phyloP scores from a whole-genome alignment of 30 jellyfish, hydroid and myxozoan genomes.

The Haliclystus octoradiatus region DNA sequence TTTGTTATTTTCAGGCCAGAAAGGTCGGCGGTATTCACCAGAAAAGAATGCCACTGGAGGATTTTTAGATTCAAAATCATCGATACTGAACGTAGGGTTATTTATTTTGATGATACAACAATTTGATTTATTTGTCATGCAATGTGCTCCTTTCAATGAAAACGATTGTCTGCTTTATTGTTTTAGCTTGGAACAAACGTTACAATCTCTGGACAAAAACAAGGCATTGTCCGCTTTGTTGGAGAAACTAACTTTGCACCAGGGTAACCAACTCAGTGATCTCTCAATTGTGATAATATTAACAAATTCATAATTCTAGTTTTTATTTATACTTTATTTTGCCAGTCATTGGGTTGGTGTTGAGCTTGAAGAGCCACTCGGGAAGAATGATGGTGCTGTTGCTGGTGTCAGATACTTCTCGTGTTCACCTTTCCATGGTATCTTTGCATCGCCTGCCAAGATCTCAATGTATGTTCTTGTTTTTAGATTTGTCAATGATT shows the following conservation, averaged over 20 bases:
- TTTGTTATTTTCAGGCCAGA: too few relatives aligned
- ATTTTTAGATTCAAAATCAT: too few relatives aligned
- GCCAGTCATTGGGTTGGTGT: slow-evolving; percentile 69
- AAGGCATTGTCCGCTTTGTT: slow-evolving; percentile 47
- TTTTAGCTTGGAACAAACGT: slow-evolving; percentile 52
- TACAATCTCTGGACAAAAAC: slow-evolving; percentile 63
- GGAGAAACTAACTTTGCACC: slow-evolving; percentile 68
- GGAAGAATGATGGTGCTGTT: slow-evolving; percentile 72
- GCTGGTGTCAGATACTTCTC: slow-evolving; percentile 59
- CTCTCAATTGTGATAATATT: not conserved
- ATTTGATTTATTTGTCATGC: too few relatives aligned
- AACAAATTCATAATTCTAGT: not conserved
- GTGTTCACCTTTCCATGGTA: slow-evolving; percentile 59
- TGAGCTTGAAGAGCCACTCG: slow-evolving; percentile 54
- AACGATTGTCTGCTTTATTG: too few relatives aligned
- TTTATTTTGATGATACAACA: slow-evolving; percentile 6
- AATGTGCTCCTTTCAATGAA: too few relatives aligned
- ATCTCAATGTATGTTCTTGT: not conserved
- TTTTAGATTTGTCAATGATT: too few relatives aligned
- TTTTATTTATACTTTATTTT: not conserved
- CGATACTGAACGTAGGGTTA: slow-evolving; percentile 4
- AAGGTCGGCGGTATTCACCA: too few relatives aligned
- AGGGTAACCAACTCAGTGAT: slow-evolving; percentile 40
- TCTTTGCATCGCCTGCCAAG: slow-evolving; percentile 47
- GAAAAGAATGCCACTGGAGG: too few relatives aligned